phyloP scores from a whole-genome alignment of 2,113 vertebrate genomes.

The Empidonax alnorum region DNA sequence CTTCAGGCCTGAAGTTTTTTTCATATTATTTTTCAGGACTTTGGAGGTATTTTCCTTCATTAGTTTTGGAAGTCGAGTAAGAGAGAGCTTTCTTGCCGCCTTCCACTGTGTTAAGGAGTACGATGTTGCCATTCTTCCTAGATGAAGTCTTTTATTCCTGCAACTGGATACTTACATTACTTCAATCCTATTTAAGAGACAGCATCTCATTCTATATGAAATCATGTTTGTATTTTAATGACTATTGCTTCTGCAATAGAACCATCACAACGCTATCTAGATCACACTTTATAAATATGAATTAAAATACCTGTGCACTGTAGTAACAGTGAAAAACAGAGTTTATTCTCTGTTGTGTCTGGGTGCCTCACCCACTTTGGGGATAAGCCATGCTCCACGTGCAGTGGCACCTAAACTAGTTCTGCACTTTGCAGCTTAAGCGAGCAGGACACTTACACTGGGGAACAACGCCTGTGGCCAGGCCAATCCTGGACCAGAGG shows the following conservation, averaged over 20 bases:
- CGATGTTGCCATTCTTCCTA: not conserved
- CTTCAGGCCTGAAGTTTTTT: not conserved
- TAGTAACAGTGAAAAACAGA: not conserved
- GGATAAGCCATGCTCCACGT: not conserved
- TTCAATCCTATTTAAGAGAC: conserved; percentile 34
- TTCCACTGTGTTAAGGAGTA: not conserved
- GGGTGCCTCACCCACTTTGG: not conserved
- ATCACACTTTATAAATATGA: not conserved
- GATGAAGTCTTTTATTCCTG: conserved; percentile 54
- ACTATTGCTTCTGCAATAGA: not conserved
- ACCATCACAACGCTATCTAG: not conserved
- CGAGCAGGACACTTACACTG: accelerated
- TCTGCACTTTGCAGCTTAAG: not conserved
- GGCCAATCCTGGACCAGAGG: not conserved
- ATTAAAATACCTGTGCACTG: not conserved
- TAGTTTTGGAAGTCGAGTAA: not conserved
- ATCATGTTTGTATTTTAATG: conserved; percentile 15
- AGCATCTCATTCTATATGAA: conserved; percentile 18
- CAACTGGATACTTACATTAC: conserved; percentile 26
- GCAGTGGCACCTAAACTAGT: not conserved
- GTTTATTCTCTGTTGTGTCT: not conserved
- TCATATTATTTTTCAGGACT: not conserved
- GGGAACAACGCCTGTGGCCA: accelerated
- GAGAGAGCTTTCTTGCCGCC: not conserved
- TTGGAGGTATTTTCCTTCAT: not conserved